Percentiles rank a stretch among this genome's conserved stretches.
Conservation (phyloP, 2,888 invertebrate species). For the Anthrax anthrax region DNA sequence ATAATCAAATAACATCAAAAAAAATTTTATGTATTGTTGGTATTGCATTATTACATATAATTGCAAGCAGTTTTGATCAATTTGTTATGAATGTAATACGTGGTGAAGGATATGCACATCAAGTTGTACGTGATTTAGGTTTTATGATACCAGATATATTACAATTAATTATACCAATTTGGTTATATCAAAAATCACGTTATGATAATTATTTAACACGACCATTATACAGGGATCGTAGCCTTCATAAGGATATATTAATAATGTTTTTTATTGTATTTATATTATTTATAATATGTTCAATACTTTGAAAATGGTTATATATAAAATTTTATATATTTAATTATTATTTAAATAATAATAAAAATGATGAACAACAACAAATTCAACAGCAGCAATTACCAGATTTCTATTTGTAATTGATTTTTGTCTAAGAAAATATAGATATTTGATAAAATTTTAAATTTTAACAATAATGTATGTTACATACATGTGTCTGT, state of each 20-base stretch:
- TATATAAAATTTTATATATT: background rate
- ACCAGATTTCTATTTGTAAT: background rate
- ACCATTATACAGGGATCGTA: conserved; percentile 31
- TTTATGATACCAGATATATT: conserved; percentile 53
- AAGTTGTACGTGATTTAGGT: conserved; percentile 50
- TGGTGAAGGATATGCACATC: conserved; percentile 49
- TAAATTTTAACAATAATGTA: too few relatives aligned
- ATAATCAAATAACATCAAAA: conserved; percentile 38
- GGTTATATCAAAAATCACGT: conserved; percentile 33
- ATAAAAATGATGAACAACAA: background rate
- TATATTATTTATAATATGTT: conserved; percentile 30
- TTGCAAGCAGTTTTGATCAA: conserved; percentile 50
- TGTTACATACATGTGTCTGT: too few relatives aligned
- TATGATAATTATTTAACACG: conserved; percentile 28
- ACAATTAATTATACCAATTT: conserved; percentile 44
- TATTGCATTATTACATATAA: conserved; percentile 45
- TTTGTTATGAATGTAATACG: conserved; percentile 47
- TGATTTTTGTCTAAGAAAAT: too few relatives aligned
- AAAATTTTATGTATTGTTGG: conserved; percentile 43
- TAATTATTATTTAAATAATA: background rate
- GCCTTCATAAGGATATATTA: conserved; percentile 22
- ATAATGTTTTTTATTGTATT: conserved; percentile 23
- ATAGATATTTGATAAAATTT: too few relatives aligned
- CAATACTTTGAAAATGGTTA: conserved; percentile 28
- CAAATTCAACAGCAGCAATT: background rate